A percentile compares a stretch with the other conserved stretches of the same genome.
Conservation (phyloP, 2,888 invertebrate species). For the Eupsilia transversa region DNA sequence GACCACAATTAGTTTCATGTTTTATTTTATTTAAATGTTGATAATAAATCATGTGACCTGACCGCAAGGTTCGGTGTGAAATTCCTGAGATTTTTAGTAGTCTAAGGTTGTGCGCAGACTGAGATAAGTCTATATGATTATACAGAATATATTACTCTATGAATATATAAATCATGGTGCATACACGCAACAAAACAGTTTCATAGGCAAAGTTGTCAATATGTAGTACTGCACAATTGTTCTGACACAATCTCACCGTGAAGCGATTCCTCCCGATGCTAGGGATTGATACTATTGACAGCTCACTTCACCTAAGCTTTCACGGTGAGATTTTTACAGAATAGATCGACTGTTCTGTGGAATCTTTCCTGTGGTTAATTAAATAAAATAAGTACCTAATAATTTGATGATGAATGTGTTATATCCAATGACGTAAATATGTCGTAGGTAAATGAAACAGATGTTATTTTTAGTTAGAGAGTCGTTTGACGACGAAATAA, state of each 20-base stretch:
- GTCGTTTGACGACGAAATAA: not conserved
- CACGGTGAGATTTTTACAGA: too few relatives aligned
- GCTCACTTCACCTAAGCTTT: too few relatives aligned
- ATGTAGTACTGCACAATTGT: not conserved
- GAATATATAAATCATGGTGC: not conserved
- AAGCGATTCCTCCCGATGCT: too few relatives aligned
- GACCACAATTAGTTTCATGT: conserved; percentile 38
- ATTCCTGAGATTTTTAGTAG: conserved; percentile 37
- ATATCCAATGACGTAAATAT: not conserved
- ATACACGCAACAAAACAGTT: not conserved
- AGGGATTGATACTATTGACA: too few relatives aligned
- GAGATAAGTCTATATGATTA: not conserved
- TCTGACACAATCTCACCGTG: too few relatives aligned
- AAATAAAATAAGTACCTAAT: not conserved
- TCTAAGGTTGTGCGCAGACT: not conserved
- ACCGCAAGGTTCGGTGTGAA: conserved; percentile 54
- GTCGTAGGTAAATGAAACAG: conserved; percentile 3
- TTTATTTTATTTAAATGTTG: conserved; percentile 50
- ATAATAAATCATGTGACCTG: conserved; percentile 51
- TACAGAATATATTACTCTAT: not conserved
- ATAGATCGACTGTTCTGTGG: too few relatives aligned
- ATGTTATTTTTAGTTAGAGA: not conserved
- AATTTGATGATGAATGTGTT: not conserved
- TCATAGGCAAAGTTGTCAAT: not conserved
- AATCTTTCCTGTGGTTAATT: conserved; percentile 16